Percentiles rank a stretch among this genome's conserved stretches.
Conservation (phyloP, 2,113 vertebrate genomes). For the Pipra filicauda region DNA sequence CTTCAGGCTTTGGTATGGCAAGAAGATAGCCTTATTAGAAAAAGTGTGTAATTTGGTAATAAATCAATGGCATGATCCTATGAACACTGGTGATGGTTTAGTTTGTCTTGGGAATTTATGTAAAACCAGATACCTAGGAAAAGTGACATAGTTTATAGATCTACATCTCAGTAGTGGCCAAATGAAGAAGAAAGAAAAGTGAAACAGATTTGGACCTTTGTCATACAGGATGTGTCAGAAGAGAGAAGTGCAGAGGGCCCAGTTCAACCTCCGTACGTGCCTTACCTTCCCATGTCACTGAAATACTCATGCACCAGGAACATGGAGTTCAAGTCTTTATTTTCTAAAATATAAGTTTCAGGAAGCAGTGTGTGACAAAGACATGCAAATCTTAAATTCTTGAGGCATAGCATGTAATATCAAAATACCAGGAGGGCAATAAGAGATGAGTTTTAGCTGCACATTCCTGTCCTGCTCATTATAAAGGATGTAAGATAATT, state of each 20-base stretch:
- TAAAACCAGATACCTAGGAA: background rate
- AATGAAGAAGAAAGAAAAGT: background rate
- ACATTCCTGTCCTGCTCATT: background rate
- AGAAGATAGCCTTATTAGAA: background rate
- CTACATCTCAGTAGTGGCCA: background rate
- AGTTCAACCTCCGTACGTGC: background rate
- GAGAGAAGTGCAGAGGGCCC: background rate
- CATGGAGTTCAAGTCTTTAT: accelerated
- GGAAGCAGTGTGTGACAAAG: background rate
- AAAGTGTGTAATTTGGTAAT: background rate
- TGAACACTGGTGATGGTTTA: background rate
- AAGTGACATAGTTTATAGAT: background rate
- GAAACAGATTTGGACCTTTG: background rate
- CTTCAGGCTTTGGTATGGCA: background rate
- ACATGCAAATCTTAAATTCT: background rate
- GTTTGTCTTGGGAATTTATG: background rate
- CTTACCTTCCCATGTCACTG: background rate
- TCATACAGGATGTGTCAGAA: background rate
- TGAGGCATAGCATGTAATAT: background rate
- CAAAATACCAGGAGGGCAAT: background rate
- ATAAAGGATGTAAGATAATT: background rate
- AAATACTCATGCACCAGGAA: background rate
- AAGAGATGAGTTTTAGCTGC: background rate
- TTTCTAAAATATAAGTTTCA: background rate
- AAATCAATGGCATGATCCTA: background rate